Evolutionary conservation across 2,797 vertebrate species (phyloP).

Genomic region (Xiphophorus birchmanni): DNA sequence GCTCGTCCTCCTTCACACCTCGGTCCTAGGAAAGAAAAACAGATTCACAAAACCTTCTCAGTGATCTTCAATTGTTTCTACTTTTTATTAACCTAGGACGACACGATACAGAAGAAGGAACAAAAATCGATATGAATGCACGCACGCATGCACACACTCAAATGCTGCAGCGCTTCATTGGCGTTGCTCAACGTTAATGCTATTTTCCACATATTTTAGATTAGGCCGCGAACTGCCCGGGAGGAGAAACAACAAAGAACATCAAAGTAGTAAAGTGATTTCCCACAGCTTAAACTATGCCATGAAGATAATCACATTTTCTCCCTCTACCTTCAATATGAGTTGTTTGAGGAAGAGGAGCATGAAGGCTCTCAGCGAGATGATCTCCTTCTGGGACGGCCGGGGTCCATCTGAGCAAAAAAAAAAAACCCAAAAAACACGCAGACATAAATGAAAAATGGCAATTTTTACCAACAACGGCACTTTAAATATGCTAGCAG

Average conservation of each 20-base stretch:
- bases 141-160: constrained; percentile 4
- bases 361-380: constrained; percentile 98
- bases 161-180: constrained; percentile 31
- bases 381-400: constrained; percentile 97
- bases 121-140: constrained; percentile 37
- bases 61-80: neutral
- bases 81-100: constrained; percentile 31
- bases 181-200: constrained; percentile 52
- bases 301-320: constrained; percentile 36
- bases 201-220: constrained; percentile 52
- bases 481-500: constrained; percentile 20
- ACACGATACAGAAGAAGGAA: constrained; percentile 13
- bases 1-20: constrained; percentile 98
- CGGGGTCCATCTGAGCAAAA: constrained; percentile 89
- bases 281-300: constrained; percentile 28
- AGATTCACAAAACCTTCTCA: neutral
- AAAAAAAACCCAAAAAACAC: constrained; percentile 36
- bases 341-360: constrained; percentile 98
- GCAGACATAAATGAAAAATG: constrained; percentile 41
- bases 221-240: constrained; percentile 16
- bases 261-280: constrained; percentile 37
- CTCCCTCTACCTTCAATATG: constrained; percentile 90
- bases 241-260: constrained; percentile 40
- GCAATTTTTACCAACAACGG: constrained; percentile 35
- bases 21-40: constrained; percentile 84